Conservation (phyloP, 37 sponge, comb jelly and placozoan genomes). For the Lycopodina hypogea region DNA sequence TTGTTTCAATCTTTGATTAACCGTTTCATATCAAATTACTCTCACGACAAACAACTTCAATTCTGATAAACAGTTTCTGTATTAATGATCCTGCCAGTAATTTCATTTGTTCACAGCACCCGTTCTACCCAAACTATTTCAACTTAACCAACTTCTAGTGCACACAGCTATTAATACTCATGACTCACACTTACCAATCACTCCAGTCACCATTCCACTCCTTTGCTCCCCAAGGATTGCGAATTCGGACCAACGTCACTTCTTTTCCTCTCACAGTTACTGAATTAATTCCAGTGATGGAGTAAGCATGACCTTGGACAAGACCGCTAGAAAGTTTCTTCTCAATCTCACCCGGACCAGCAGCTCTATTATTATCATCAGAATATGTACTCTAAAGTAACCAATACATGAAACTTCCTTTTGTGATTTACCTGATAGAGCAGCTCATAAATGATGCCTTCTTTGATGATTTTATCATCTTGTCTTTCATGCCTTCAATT, state of each 20-base stretch:
- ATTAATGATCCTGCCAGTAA: too few relatives aligned
- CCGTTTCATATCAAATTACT: too few relatives aligned
- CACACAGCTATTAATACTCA: too few relatives aligned
- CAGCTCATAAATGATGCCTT: conserved; percentile 75
- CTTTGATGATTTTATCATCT: conserved; percentile 20
- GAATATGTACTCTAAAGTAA: too few relatives aligned
- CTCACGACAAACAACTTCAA: too few relatives aligned
- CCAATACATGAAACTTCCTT: too few relatives aligned
- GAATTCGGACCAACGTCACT: conserved; percentile 59
- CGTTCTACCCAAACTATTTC: too few relatives aligned
- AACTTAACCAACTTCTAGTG: too few relatives aligned
- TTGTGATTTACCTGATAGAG: conserved; percentile 51
- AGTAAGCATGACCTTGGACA: conserved; percentile 81
- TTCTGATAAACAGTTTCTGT: too few relatives aligned
- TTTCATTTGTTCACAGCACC: too few relatives aligned
- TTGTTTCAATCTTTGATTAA: too few relatives aligned
- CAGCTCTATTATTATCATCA: not conserved
- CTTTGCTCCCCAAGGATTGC: conserved; percentile 76
- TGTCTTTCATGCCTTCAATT: conserved; percentile 33
- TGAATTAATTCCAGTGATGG: conserved; percentile 43
- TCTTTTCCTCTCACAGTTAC: conserved; percentile 33
- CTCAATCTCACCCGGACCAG: conserved; percentile 40
- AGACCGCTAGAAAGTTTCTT: conserved; percentile 68
- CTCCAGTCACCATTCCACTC: conserved; percentile 90
- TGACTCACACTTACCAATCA: conserved; percentile 64